A percentile compares a stretch with the other conserved stretches of the same genome.
phyloP scores from a whole-genome alignment of 2,797 vertebrate genomes.

The Trematomus bernacchii region DNA sequence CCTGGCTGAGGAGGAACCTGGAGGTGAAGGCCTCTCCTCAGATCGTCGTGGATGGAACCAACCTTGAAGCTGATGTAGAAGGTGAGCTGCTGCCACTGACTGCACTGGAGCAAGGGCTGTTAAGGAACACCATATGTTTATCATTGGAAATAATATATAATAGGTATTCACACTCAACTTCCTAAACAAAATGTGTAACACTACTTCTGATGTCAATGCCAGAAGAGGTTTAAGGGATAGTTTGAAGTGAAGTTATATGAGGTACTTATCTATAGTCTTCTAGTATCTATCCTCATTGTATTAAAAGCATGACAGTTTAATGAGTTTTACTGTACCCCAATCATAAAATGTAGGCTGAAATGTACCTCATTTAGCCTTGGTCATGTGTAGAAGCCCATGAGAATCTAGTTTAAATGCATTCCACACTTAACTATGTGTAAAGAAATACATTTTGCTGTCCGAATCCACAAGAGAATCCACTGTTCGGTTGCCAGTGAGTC shows the following conservation, averaged over 20 bases:
- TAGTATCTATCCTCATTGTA: neutral
- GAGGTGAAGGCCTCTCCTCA: conserved; percentile 98
- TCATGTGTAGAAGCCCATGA: neutral
- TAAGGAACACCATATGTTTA: neutral
- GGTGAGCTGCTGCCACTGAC: conserved; percentile 76
- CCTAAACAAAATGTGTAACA: neutral
- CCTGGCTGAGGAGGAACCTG: conserved; percentile 96
- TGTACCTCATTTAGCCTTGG: neutral
- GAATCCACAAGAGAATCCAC: neutral
- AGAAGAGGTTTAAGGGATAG: neutral
- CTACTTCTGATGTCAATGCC: neutral
- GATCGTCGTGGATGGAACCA: conserved; percentile 94
- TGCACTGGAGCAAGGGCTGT: neutral
- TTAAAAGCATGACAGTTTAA: neutral
- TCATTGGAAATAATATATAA: neutral
- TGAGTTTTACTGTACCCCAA: neutral
- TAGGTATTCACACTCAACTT: neutral
- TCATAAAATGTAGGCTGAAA: neutral
- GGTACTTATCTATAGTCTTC: no score
- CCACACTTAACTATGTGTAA: neutral
- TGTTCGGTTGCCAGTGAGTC: neutral
- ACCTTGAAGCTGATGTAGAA: conserved; percentile 94
- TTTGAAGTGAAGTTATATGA: no score
- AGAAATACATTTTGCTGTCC: neutral
- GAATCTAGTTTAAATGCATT: neutral